phyloP scores from a whole-genome alignment of 2,888 invertebrate species.

The Seira musarum region DNA sequence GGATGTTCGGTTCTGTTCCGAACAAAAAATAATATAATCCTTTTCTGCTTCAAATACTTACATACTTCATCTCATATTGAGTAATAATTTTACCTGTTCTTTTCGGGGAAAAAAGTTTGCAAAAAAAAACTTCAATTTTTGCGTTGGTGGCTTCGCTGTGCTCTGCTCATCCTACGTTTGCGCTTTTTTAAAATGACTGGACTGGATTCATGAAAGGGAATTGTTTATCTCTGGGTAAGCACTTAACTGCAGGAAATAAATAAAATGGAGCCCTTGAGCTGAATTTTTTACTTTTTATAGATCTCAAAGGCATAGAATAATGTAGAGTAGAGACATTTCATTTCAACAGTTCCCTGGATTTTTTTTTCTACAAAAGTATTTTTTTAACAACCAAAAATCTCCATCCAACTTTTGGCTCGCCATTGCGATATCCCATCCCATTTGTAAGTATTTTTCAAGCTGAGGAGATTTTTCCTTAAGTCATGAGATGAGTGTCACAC shows the following conservation, averaged over 20 bases:
- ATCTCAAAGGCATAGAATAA: too few relatives aligned
- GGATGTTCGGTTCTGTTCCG: too few relatives aligned
- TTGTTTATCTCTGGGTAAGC: neutral
- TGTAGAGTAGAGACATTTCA: too few relatives aligned
- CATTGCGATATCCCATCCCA: neutral
- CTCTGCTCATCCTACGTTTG: neutral
- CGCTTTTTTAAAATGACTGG: neutral
- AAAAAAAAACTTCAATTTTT: too few relatives aligned
- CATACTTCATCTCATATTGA: too few relatives aligned
- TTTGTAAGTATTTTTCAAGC: neutral
- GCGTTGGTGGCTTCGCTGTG: too few relatives aligned
- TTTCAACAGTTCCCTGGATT: too few relatives aligned
- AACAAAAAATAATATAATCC: too few relatives aligned
- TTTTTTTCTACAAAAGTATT: neutral
- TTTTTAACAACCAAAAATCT: neutral
- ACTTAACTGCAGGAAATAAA: neutral
- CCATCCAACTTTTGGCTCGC: neutral
- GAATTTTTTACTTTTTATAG: neutral
- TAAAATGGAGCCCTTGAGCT: constrained; percentile 9
- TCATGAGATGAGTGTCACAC: neutral
- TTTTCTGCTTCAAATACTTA: too few relatives aligned
- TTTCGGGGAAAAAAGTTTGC: too few relatives aligned
- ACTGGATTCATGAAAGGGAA: neutral
- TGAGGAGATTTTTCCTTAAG: neutral
- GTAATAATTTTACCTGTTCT: too few relatives aligned